Conservation (phyloP, 2,888 invertebrate genomes). For the Epinotia nisella region DNA sequence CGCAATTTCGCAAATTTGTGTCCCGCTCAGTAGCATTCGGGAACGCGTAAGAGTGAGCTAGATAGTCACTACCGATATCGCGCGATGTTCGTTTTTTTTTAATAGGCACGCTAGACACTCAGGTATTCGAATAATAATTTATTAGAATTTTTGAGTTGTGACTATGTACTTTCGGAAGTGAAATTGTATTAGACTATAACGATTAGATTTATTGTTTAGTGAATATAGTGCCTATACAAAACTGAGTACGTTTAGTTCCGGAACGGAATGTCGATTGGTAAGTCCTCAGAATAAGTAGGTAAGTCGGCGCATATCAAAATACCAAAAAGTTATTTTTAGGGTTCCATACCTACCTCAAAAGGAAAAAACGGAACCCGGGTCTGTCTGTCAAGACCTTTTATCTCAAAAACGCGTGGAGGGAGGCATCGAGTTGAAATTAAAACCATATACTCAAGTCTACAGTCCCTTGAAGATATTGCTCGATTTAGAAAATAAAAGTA, state of each 20-base stretch:
- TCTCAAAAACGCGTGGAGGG: too few relatives aligned
- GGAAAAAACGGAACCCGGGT: too few relatives aligned
- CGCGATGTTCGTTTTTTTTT: background rate
- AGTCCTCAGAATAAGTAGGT: background rate
- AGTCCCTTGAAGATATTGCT: too few relatives aligned
- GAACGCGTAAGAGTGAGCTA: constrained; percentile 18
- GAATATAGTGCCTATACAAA: background rate
- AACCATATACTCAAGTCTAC: too few relatives aligned
- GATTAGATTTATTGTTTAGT: background rate
- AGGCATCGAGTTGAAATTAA: too few relatives aligned
- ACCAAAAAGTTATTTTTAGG: too few relatives aligned
- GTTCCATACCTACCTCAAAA: too few relatives aligned
- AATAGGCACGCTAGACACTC: background rate
- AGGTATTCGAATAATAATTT: background rate
- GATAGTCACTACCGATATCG: constrained; percentile 9
- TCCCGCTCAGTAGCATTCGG: constrained; percentile 8
- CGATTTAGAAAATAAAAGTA: too few relatives aligned
- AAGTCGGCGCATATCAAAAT: too few relatives aligned
- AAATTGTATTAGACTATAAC: background rate
- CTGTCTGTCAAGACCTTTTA: too few relatives aligned
- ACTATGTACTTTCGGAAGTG: background rate
- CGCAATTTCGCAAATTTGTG: background rate
- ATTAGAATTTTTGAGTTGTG: background rate
- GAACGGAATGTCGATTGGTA: background rate
- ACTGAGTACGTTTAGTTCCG: background rate